Base-by-base conservation (phyloP, 1,140 invertebrate species). In the Sycophila sp. region DNA sequence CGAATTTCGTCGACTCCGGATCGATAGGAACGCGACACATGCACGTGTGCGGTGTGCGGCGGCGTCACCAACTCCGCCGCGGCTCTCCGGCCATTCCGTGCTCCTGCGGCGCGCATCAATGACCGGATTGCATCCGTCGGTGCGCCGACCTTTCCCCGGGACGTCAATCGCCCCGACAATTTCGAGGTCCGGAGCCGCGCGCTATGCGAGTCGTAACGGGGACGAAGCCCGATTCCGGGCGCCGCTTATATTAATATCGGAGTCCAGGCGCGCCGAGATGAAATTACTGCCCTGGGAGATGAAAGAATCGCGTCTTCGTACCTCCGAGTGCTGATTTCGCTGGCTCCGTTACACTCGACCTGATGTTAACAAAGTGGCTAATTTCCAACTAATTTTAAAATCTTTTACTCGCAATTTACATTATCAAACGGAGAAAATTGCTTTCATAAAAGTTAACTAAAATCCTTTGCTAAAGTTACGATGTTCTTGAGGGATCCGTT, bases 91-190 rank as follows among this genome's bases (percentile, higher is more conserved):
- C 3, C 1, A 8, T 22, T 47, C 1, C 38, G n/a, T 40, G 10
- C 28, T 30, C 32, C n/a, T 11, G 26, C 13, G 26, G n/a, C 17
- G 15, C 30, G 51, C 8, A 28, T 55, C n/a, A 30, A 38, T 32
- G 11, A 10, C 15, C 38, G 38, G 34, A 58, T 58, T 30, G 55
- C 22, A 58, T 58, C 32, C 34, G 19, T 8, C 36, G 40, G 30
- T 60, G 42, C 38, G 36, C 22, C 19, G 30, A 55, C 59, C 38
- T 70, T 56, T 56, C 19, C 68, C 30, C 49, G 63, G 32, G 38
- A 70, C 36, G 68, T 45, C 69, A 71, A 71, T 72, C 42, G 17
- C 17, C 24, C 47, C 49, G 8, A 32, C 65, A 60, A 62, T 72
- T 68, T 68, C 55, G 24, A 72, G 68, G 64, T 72, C 15, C 19